These are phyloP conservation scores for Acheta domesticus DNA, from an alignment of 2,888 invertebrate genomes.

Conservation along the genomic window DNA sequence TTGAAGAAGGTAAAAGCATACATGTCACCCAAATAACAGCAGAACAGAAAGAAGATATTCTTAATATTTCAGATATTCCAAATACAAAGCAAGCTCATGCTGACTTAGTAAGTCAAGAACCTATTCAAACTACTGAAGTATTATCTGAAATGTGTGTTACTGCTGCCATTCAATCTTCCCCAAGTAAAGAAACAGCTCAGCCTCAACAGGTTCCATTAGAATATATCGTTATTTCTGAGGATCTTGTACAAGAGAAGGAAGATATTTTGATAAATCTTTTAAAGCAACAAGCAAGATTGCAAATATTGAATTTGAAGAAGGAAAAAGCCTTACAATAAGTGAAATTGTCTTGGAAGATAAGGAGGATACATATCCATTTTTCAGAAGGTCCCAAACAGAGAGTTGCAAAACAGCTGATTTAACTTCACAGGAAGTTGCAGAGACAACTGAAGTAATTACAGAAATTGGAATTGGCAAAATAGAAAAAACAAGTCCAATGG, in stretches of 20 bases:
- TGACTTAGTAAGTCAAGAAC: conserved; percentile 40
- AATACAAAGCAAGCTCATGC: conserved; percentile 39
- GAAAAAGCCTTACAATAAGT: conserved; percentile 39
- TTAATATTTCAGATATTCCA: conserved; percentile 41
- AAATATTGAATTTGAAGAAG: conserved; percentile 41
- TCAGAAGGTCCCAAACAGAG: conserved; percentile 39
- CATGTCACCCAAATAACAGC: conserved; percentile 45
- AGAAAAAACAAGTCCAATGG: conserved; percentile 37
- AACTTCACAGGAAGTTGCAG: conserved; percentile 39
- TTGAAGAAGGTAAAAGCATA: conserved; percentile 49
- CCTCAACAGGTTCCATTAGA: conserved; percentile 34
- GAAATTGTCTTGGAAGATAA: conserved; percentile 39
- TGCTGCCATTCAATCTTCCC: conserved; percentile 30
- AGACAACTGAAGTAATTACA: conserved; percentile 40
- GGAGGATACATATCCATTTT: conserved; percentile 35
- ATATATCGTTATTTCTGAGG: conserved; percentile 35
- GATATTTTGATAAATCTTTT: conserved; percentile 40
- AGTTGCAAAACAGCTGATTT: conserved; percentile 40
- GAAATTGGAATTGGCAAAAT: conserved; percentile 39
- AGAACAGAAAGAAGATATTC: conserved; percentile 52
- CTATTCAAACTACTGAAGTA: conserved; percentile 40
- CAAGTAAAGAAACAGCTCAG: conserved; percentile 33
- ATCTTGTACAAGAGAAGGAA: conserved; percentile 43
- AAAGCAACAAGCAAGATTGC: conserved; percentile 39
- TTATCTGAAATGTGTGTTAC: conserved; percentile 37